phyloP scores from a whole-genome alignment of 2,888 invertebrate genomes.

The Argyresthia goedartella region DNA sequence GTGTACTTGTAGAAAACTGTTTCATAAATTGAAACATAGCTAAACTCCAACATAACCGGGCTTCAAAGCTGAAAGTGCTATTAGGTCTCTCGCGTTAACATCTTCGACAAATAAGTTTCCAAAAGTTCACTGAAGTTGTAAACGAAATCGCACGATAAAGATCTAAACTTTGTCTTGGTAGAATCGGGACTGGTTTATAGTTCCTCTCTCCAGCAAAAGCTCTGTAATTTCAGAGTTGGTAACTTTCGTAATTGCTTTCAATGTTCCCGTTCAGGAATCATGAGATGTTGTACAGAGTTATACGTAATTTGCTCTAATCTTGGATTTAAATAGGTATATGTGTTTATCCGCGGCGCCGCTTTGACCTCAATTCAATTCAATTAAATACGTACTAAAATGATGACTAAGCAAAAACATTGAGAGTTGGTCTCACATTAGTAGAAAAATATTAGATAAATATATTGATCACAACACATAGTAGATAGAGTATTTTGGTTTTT shows the following conservation, averaged over 20 bases:
- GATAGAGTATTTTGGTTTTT: not conserved
- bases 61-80: no score
- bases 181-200: no score
- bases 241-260: not conserved
- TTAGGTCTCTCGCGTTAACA: no score
- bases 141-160: not conserved
- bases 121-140: not conserved
- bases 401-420: not conserved
- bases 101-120: not conserved
- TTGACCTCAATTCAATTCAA: no score
- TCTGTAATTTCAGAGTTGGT: not conserved
- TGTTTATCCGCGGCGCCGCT: no score
- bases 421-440: conserved; percentile 1
- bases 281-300: no score
- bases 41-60: no score
- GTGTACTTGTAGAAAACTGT: no score
- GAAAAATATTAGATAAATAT: conserved; percentile 11
- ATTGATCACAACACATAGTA: conserved; percentile 21
- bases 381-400: no score
- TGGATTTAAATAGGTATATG: no score
- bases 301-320: no score
- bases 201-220: not conserved
- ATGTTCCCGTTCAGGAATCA: not conserved
- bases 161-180: not conserved
- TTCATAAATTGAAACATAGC: no score